Evolutionary conservation across 2,888 invertebrate species (phyloP), one percentile per base, ranked within the genome.

Genomic region (Meta bourneti): DNA sequence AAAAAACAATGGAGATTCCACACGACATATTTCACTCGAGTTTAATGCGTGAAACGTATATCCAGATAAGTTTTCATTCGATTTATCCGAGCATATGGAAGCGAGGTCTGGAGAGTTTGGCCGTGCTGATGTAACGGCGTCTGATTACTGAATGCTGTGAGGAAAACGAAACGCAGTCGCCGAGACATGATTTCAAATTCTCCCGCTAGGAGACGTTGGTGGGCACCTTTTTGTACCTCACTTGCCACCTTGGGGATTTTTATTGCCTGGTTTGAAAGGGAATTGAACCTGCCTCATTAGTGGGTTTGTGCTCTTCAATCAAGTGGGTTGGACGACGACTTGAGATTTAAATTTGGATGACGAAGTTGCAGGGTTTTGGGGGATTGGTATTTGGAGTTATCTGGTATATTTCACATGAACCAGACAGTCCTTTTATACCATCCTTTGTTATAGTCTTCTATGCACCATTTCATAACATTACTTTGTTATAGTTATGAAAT

Each of bases 41-140:
- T 75, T 52, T 16, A 51, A 52, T 34, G 61, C 7, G 16, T 0
- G 78, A 13, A 48, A 77, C 34, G 20, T 78, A 78, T 51, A 86
- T 86, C 86, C 86, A 52, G 49, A 11, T 7, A 16, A 49, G 16
- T 34, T 48, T 13, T 19, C 34, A 49, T 34, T 11, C 52, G 72
- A 82, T 72, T 72, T 72, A 82, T 82, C 82, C 78, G 78, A 86
- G 86, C 86, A 86, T 86, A 86, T 86, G 86, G 86, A 11, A 51
- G 34, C 75, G 0, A 7, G 16, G 75, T 48, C 7, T 4, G 16
- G 71, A 20, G 9, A n/a, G 9, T n/a, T 7, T 34, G 84, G 19
- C 61, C 77, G 75, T 61, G 74, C 70, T 34, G 51, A 7, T 69
- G 11, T 48, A 16, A 7, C 49, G 8, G 51, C 49, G 69, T 20